Conservation (phyloP, 2,113 vertebrate species). For the Mesoclemmys tuberculata region DNA sequence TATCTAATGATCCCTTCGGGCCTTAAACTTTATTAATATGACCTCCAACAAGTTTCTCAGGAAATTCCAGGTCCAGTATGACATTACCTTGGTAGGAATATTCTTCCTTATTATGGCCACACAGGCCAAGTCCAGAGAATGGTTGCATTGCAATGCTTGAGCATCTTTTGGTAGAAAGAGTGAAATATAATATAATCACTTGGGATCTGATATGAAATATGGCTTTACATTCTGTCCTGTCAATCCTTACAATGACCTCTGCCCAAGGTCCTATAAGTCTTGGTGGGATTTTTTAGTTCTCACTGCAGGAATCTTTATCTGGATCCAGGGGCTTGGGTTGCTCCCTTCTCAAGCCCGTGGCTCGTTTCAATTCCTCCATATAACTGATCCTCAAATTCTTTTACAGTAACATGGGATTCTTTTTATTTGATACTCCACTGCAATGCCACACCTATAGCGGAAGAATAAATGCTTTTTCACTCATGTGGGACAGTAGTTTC, state of each 20-base stretch:
- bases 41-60: no score
- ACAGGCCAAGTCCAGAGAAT: no score
- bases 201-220: not conserved
- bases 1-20: no score
- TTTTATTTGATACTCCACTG: not conserved
- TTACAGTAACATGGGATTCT: not conserved
- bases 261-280: not conserved
- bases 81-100: no score
- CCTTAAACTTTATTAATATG: no score
- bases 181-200: no score
- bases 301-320: not conserved
- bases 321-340: not conserved
- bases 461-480: not conserved
- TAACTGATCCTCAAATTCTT: not conserved
- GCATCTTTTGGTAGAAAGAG: no score
- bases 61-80: no score
- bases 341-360: not conserved
- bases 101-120: no score
- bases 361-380: not conserved
- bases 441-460: not conserved
- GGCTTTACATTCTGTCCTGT: not conserved
- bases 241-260: not conserved
- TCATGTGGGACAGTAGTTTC: not conserved
- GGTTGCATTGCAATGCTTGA: no score
- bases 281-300: not conserved